Evolutionary conservation across 2,113 vertebrate species (phyloP).

Genomic region (Oceanites oceanicus): DNA sequence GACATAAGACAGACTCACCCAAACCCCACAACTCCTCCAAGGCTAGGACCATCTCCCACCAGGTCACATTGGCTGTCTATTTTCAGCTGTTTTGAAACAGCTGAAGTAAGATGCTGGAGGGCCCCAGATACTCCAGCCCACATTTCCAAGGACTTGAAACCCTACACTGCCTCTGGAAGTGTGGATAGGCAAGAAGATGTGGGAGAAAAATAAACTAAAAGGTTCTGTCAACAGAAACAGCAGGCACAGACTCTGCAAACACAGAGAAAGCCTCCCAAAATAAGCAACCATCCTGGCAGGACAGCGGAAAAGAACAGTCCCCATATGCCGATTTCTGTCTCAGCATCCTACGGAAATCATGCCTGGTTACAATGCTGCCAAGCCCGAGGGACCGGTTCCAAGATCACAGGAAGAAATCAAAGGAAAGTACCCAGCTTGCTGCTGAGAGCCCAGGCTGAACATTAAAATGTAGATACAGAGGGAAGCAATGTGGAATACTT

Average conservation of each 20-base stretch:
- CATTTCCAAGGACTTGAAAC: not conserved
- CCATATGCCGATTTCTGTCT: not conserved
- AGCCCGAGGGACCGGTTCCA: not conserved
- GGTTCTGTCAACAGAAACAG: slow-evolving; percentile 34
- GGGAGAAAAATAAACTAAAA: not conserved
- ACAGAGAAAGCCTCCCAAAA: not conserved
- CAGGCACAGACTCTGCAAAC: not conserved
- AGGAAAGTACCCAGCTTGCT: not conserved
- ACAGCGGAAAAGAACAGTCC: not conserved
- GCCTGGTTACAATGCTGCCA: not conserved
- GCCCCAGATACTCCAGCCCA: not conserved
- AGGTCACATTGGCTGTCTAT: accelerated
- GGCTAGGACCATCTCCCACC: not conserved
- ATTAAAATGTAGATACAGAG: not conserved
- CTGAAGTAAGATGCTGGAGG: not conserved
- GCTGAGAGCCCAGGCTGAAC: not conserved
- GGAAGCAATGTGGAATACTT: not conserved
- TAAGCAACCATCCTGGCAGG: not conserved
- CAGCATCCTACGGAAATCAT: not conserved
- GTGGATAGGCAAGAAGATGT: not conserved
- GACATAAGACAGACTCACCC: accelerated
- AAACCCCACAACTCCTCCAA: accelerated
- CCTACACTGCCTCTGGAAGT: not conserved
- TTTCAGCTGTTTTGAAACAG: not conserved
- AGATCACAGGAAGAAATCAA: not conserved